These are phyloP conservation scores for Ursus arctos DNA, from an alignment of 2,113 vertebrate genomes.

Conservation along the genomic window DNA sequence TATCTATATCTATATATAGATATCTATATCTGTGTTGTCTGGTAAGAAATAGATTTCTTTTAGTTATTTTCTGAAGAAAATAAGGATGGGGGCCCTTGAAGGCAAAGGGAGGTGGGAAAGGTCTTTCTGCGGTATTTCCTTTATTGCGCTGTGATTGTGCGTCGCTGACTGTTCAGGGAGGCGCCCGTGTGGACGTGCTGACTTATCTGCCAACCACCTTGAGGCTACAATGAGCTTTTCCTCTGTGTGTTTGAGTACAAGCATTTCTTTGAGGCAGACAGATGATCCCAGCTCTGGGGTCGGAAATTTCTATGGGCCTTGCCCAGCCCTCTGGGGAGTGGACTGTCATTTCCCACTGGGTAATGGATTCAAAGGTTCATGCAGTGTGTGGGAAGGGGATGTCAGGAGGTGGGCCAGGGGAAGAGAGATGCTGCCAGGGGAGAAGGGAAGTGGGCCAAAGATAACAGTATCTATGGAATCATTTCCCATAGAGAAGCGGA, in stretches of 20 bases:
- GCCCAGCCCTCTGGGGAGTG: not conserved
- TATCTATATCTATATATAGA: too few relatives aligned
- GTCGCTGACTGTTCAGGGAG: not conserved
- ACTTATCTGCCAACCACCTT: not conserved
- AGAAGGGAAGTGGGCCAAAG: constrained; percentile 1
- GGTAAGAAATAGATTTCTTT: constrained; percentile 19
- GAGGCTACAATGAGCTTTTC: not conserved
- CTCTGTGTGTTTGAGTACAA: not conserved
- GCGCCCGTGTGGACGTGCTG: not conserved
- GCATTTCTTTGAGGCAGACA: not conserved
- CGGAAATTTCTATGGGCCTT: not conserved
- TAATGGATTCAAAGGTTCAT: not conserved
- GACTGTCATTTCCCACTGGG: not conserved
- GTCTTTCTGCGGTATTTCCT: not conserved
- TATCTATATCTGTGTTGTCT: not conserved
- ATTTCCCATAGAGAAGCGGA: not conserved
- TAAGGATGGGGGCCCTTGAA: not conserved
- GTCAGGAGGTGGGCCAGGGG: not conserved
- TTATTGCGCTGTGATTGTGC: not conserved
- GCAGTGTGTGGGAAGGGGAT: not conserved
- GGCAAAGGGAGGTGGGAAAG: not conserved
- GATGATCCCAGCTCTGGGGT: not conserved
- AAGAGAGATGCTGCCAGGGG: not conserved
- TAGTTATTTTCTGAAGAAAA: not conserved
- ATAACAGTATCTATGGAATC: not conserved